Evolutionary conservation across 2,113 vertebrate genomes (phyloP).

Genomic region (Centropus unirufus): DNA sequence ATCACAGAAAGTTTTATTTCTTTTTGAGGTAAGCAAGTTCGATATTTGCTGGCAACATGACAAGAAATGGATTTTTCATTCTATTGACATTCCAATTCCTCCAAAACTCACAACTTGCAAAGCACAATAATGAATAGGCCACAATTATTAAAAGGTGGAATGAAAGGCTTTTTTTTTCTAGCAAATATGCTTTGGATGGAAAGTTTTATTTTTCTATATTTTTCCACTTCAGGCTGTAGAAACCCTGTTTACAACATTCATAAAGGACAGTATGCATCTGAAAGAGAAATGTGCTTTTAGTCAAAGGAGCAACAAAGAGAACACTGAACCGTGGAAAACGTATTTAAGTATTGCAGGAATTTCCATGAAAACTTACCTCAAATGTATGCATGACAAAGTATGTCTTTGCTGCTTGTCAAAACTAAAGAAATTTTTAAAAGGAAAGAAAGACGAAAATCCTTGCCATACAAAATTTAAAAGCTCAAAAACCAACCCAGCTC

Average conservation of each 20-base stretch:
- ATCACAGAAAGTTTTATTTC: neutral
- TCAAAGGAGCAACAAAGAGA: neutral
- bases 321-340: neutral
- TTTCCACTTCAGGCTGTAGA: neutral
- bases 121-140: neutral
- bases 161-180: neutral
- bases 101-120: neutral
- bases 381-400: neutral
- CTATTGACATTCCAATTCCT: neutral
- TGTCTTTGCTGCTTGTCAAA: neutral
- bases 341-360: neutral
- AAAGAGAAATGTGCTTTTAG: neutral
- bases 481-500: fast-evolving
- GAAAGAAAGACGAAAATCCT: neutral
- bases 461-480: neutral
- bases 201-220: neutral
- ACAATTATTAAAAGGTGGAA: neutral
- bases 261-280: neutral
- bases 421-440: neutral
- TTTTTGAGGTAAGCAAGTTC: neutral
- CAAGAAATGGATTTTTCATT: neutral
- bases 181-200: neutral
- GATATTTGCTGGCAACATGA: neutral
- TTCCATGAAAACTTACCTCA: neutral
- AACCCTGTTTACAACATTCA: neutral